Base-by-base conservation (phyloP, 2,113 vertebrate species). In the Cochlearius cochlearius region DNA sequence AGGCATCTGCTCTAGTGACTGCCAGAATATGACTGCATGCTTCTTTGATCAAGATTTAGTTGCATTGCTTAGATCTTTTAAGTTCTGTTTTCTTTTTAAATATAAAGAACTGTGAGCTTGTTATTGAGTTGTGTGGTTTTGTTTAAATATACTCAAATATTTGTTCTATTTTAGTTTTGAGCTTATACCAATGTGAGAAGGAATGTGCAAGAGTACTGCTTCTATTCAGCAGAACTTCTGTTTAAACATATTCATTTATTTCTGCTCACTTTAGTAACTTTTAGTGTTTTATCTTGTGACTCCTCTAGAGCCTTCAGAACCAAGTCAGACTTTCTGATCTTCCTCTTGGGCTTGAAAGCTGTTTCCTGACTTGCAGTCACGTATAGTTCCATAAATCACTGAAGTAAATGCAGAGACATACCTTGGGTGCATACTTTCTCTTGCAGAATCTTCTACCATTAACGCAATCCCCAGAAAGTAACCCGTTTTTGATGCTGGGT, bases 131-230 rank as follows among this genome's bases (percentile, higher is more conserved):
- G 72, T 82, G 56, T 82, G 62, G 71, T 73, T 97, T 86, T 94
- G 91, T 88, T 96, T 95, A 93, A 96, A 80, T 92, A 66, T 43
- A 59, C 36, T 90, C 52, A 89, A 90, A 90, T 96, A 93, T 86
- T 96, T 90, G n/a, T 90, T 92, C 75, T 91, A 5, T 81, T 94
- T 90, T 72, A 64, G 45, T 89, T 94, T 88, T 59, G 36, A 75
- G 64, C 87, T 68, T 85, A 55, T 45, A 72, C 49, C 87, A 13
- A 80, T 43, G 18, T 38, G 62, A 89, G 60, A 75, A 92, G 58
- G 58, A 96, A 78, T 69, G 45, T 86, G 50, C 8, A 8, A 43
- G 53, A 76, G 39, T 49, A 56, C 71, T 86, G 55, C 67, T 85
- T 87, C 41, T 90, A 22, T 96, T 80, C 56, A 81, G 56, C 53